phyloP scores from a whole-genome alignment of 1,140 invertebrate genomes.

The Hylaeus volcanicus region DNA sequence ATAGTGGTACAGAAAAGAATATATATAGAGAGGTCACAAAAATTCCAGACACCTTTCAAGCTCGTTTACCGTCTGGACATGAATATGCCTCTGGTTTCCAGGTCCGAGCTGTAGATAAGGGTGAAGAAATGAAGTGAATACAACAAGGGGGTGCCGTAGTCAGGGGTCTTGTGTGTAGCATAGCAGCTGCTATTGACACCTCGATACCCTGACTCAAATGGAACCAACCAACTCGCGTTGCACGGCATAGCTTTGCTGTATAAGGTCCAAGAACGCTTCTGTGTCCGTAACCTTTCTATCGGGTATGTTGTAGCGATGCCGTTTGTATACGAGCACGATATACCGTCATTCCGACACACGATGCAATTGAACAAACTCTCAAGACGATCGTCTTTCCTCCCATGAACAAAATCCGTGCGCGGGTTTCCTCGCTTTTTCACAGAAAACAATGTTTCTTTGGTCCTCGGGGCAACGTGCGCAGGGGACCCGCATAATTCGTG shows the following conservation, averaged over 20 bases:
- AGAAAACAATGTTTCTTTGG: no score
- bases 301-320: slow-evolving; percentile 14
- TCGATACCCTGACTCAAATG: slow-evolving; percentile 80
- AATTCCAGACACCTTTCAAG: slow-evolving; percentile 31
- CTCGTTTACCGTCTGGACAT: slow-evolving; percentile 63
- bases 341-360: slow-evolving; percentile 24
- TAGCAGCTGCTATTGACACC: slow-evolving; percentile 81
- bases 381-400: slow-evolving; percentile 38
- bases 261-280: slow-evolving; percentile 56
- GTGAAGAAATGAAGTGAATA: slow-evolving; percentile 76
- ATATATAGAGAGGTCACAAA: slow-evolving; percentile 13
- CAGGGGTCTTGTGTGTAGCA: slow-evolving; percentile 77
- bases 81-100: slow-evolving; percentile 65
- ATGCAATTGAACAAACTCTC: slow-evolving; percentile 57
- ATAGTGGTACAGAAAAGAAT: not conserved
- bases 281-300: slow-evolving; percentile 45
- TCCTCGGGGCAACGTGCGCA: no score
- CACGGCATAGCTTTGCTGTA: slow-evolving; percentile 70
- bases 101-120: slow-evolving; percentile 71
- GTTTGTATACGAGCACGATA: slow-evolving; percentile 6
- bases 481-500: no score
- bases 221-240: slow-evolving; percentile 77
- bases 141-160: slow-evolving; percentile 71
- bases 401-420: no score
- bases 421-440: no score